phyloP scores from a whole-genome alignment of 2,888 invertebrate species.

The Dascillus cervinus region DNA sequence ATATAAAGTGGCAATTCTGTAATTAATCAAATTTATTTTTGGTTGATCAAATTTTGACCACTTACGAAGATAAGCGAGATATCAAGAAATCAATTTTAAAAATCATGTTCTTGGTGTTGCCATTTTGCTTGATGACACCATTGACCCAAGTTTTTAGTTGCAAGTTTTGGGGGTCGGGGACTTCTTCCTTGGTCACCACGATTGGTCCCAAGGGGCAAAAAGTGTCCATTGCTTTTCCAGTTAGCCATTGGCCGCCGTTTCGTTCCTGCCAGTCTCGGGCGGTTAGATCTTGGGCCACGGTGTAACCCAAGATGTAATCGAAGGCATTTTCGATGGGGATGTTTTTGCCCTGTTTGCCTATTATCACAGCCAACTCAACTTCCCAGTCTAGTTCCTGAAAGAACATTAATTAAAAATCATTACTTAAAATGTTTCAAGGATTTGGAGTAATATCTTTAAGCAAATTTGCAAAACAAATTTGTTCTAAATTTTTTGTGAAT shows the following conservation, averaged over 20 bases:
- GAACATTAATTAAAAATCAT: background rate
- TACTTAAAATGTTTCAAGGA: background rate
- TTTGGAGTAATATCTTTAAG: too few relatives aligned
- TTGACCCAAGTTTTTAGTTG: constrained; percentile 65
- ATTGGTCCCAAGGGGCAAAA: constrained; percentile 82
- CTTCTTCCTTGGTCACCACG: constrained; percentile 64
- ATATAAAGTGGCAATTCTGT: constrained; percentile 65
- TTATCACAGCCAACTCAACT: constrained; percentile 73
- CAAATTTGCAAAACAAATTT: too few relatives aligned
- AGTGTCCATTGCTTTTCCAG: constrained; percentile 74
- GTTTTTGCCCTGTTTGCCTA: constrained; percentile 64
- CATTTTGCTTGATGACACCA: constrained; percentile 64
- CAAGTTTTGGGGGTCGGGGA: constrained; percentile 62
- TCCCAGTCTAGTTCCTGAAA: constrained; percentile 75
- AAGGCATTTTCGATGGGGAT: constrained; percentile 59
- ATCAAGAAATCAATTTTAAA: constrained; percentile 69
- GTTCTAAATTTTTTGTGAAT: too few relatives aligned
- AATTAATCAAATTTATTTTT: constrained; percentile 29
- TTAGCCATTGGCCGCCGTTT: constrained; percentile 68
- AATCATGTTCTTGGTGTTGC: constrained; percentile 68
- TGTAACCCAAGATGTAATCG: constrained; percentile 72
- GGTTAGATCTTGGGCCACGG: constrained; percentile 75
- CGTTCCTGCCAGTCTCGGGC: constrained; percentile 78
- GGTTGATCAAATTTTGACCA: constrained; percentile 7
- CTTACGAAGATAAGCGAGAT: constrained; percentile 61